A percentile compares a stretch with the other conserved stretches of the same genome.
These are phyloP conservation scores for Chiroxiphia lanceolata DNA, from an alignment of 2,797 vertebrate genomes.

Conservation along the genomic window DNA sequence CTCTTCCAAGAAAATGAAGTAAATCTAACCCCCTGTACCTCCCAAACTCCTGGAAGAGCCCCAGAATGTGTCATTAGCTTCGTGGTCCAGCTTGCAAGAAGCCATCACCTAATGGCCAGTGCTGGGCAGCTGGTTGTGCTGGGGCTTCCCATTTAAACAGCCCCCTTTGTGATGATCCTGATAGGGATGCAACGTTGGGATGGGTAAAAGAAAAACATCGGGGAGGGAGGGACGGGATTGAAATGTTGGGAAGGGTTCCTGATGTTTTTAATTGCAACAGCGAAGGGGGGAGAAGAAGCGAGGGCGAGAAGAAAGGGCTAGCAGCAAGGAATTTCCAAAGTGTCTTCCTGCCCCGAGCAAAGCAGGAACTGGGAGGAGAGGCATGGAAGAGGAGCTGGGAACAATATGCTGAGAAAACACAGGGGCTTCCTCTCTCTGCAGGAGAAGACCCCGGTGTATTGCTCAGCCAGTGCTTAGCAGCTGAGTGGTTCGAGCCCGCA, in stretches of 20 bases:
- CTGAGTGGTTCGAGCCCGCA: slow-evolving; percentile 81
- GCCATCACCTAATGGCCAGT: background rate
- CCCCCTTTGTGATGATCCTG: background rate
- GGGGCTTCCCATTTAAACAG: background rate
- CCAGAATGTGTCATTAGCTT: slow-evolving; percentile 6
- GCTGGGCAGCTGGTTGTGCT: background rate
- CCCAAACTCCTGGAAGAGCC: slow-evolving; percentile 5
- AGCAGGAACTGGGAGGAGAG: slow-evolving; percentile 80
- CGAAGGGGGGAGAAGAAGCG: background rate
- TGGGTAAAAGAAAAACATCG: background rate
- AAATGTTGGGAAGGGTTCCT: background rate
- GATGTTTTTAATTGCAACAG: slow-evolving; percentile 36
- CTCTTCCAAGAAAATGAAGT: slow-evolving; percentile 44
- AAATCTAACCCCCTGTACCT: background rate
- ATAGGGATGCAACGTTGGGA: background rate
- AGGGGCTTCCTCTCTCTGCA: slow-evolving; percentile 80
- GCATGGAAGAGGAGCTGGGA: slow-evolving; percentile 82
- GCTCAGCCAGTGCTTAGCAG: slow-evolving; percentile 81
- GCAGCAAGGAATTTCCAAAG: slow-evolving; percentile 92
- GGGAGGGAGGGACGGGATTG: rapidly evolving
- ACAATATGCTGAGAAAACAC: slow-evolving; percentile 84
- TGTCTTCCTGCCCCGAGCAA: slow-evolving; percentile 80
- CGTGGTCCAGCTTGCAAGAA: background rate
- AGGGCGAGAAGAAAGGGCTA: slow-evolving; percentile 77
- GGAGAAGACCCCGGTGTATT: slow-evolving; percentile 72